A percentile compares a stretch with the other conserved stretches of the same genome.
phyloP scores from a whole-genome alignment of 2,113 vertebrate species.

The Clupea harengus region DNA sequence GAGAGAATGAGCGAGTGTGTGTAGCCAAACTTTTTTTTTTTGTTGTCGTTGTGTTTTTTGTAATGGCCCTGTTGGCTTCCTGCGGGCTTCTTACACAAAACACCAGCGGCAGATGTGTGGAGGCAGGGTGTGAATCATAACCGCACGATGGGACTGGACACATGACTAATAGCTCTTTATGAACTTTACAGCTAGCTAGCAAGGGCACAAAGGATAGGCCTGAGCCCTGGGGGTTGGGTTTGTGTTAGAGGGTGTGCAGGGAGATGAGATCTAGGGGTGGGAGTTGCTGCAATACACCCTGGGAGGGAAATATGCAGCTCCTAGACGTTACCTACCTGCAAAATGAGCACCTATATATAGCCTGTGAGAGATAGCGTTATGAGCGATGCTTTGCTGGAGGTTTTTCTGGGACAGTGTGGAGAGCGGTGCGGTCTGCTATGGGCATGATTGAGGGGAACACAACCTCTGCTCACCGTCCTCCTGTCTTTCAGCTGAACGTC shows the following conservation, averaged over 20 bases:
- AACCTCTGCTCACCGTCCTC: not conserved
- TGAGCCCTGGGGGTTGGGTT: not conserved
- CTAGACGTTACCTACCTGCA: constrained; percentile 14
- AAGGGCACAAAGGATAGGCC: constrained; percentile 36
- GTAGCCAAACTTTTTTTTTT: not conserved
- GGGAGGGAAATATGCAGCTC: not conserved
- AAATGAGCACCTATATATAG: constrained; percentile 30
- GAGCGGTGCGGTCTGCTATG: not conserved
- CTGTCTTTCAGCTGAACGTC: too few species aligned
- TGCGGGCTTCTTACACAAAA: not conserved
- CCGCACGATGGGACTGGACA: constrained; percentile 11
- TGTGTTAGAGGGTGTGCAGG: constrained; percentile 1
- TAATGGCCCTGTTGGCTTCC: not conserved
- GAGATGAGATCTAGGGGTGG: too few species aligned
- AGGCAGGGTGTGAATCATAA: not conserved
- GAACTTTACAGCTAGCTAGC: constrained; percentile 45
- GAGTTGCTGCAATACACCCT: not conserved
- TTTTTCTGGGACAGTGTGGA: constrained; percentile 23
- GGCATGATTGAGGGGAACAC: not conserved
- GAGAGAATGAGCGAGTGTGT: not conserved
- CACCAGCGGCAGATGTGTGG: constrained; percentile 15
- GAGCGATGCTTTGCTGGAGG: constrained; percentile 22
- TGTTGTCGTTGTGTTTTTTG: constrained; percentile 12
- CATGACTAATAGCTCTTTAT: constrained; percentile 49
- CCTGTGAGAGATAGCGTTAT: not conserved